These are phyloP conservation scores for Sebastes schlegelii DNA, from an alignment of 2,113 vertebrate species.

Conservation along the genomic window DNA sequence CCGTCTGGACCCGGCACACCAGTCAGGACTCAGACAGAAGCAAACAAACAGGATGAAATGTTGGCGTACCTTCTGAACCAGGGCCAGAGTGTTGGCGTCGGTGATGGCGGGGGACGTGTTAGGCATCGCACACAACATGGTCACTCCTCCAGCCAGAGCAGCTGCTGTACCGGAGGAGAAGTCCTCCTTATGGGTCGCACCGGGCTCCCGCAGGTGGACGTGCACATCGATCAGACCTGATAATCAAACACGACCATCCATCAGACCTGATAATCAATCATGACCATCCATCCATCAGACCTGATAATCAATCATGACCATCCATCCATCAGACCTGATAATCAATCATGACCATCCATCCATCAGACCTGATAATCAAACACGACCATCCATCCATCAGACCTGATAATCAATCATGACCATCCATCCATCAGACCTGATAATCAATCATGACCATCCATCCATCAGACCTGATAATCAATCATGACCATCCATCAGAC, in stretches of 20 bases:
- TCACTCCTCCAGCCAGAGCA: slow-evolving; percentile 93
- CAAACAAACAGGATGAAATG: neutral
- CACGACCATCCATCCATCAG: too few relatives aligned
- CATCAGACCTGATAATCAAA: too few relatives aligned
- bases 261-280: slow-evolving; percentile 84
- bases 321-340: too few relatives aligned
- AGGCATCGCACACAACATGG: slow-evolving; percentile 97
- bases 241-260: slow-evolving; percentile 49
- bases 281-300: too few relatives aligned
- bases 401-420: too few relatives aligned
- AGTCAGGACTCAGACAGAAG: neutral
- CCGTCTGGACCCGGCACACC: neutral
- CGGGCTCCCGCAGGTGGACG: slow-evolving; percentile 94
- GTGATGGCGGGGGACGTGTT: slow-evolving; percentile 91
- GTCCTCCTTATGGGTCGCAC: slow-evolving; percentile 94
- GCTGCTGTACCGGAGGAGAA: slow-evolving; percentile 94
- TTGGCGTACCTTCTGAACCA: slow-evolving; percentile 90
- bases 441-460: too few relatives aligned
- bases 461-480: too few relatives aligned
- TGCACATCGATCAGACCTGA: slow-evolving; percentile 94
- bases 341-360: too few relatives aligned
- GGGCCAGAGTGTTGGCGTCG: slow-evolving; percentile 83
- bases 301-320: too few relatives aligned
- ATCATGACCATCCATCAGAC: too few relatives aligned
- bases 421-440: too few relatives aligned